phyloP scores from a whole-genome alignment of 2,797 vertebrate genomes.

The Epinephelus coioides region DNA sequence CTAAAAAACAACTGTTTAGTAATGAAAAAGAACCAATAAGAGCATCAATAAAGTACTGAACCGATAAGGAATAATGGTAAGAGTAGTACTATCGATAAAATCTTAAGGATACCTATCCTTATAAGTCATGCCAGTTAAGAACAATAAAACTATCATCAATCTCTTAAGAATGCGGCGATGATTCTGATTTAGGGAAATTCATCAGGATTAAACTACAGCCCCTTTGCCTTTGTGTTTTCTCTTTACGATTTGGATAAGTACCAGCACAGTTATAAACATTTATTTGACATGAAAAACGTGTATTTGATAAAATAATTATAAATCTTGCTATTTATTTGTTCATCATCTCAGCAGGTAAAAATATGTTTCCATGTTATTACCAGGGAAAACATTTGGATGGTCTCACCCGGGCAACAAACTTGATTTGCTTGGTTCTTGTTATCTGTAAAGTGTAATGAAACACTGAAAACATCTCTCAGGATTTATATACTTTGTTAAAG shows the following conservation, averaged over 20 bases:
- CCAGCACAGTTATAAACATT: not conserved
- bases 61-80: no score
- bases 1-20: no score
- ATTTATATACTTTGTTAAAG: not conserved
- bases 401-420: not conserved
- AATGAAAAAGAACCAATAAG: no score
- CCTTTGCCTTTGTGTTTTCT: not conserved
- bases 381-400: conserved; percentile 17
- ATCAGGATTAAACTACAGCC: not conserved
- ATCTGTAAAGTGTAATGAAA: not conserved
- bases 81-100: no score
- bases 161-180: not conserved
- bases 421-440: not conserved
- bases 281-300: not conserved
- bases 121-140: no score
- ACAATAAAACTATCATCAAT: not conserved
- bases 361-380: not conserved
- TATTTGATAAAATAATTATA: not conserved
- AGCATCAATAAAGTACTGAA: no score
- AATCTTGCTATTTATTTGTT: not conserved
- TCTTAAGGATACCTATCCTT: no score
- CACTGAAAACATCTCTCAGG: not conserved
- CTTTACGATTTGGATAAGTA: not conserved
- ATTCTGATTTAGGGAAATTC: not conserved
- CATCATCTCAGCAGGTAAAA: not conserved